Conservation (phyloP, 2,113 vertebrate genomes). For the Dasyprocta punctata region DNA sequence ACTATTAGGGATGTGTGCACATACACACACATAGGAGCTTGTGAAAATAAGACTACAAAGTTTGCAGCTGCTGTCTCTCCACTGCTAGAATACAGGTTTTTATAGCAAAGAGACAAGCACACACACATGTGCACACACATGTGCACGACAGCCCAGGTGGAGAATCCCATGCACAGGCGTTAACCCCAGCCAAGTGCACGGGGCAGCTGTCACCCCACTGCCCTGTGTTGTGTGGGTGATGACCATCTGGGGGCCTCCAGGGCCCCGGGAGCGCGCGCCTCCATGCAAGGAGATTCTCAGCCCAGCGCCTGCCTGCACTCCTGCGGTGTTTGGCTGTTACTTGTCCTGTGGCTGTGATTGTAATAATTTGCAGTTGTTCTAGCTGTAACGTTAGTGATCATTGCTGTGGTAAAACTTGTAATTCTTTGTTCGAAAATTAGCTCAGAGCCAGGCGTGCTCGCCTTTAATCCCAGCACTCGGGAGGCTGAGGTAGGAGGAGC, state of each 20-base stretch:
- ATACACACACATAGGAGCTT: fast-evolving
- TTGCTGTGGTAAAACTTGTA: too few species aligned
- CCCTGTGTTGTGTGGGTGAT: not conserved
- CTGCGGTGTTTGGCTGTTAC: fast-evolving
- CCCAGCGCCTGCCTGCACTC: fast-evolving
- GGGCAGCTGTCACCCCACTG: not conserved
- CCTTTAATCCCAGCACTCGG: too few species aligned
- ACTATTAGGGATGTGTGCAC: not conserved
- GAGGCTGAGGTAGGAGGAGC: too few species aligned
- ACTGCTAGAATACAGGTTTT: not conserved
- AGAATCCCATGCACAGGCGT: not conserved
- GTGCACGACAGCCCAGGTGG: not conserved
- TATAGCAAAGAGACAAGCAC: not conserved
- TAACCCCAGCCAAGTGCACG: not conserved
- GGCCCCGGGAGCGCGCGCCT: fast-evolving
- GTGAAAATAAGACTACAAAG: not conserved
- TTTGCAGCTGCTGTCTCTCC: not conserved
- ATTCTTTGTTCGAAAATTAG: not conserved
- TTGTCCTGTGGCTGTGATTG: not conserved
- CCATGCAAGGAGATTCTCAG: not conserved
- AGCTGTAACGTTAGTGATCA: not conserved
- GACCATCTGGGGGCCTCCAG: not conserved
- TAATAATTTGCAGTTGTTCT: not conserved
- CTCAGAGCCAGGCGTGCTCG: too few species aligned
- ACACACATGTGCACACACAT: too few species aligned